Base-by-base conservation (phyloP, 2,113 vertebrate genomes). In the Rhombomys opimus region DNA sequence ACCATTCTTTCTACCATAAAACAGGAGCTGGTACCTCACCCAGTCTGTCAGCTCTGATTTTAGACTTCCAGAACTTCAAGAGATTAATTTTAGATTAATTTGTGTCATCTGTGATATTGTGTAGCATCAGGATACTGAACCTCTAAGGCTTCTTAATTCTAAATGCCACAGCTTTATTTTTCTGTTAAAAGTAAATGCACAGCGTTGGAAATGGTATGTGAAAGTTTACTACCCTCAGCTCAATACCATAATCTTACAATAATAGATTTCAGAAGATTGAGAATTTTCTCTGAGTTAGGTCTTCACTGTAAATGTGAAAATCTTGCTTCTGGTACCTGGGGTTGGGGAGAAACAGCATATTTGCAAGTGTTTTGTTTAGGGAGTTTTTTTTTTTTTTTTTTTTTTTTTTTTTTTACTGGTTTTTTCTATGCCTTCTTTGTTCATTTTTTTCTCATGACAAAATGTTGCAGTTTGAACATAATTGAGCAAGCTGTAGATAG, bases 401-500 rank as follows among this genome's bases (percentile, higher is more conserved):
- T 52, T 87, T 67, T 68, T 46, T 46, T 46, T 46, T 52, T 52
- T 52, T 32, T 68, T 18, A 14, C 27, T 70, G 13, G 50, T 7
- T n/a, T 70, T 72, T 87, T 87, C 46, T 67, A 8, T 87, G 35
- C 65, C 30, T 54, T n/a, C 32, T 70, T 87, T 70, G 63, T 87
- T 97, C 14, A 14, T 11, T 22, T 90, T 41, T 89, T 25, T 20
- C 57, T 57, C 57, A 46, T 46, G 46, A 67, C 57, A 38, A 65
- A n/a, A 46, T 95, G 15, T 78, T 91, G 68, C n/a, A 41, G 73
- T 73, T 73, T 87, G 68, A 87, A 61, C 61, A 68, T 93, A 91
- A 97, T 91, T 91, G 91, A 96, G 46, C 35, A 92, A 50, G 22
- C 82, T 65, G 25, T 35, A 41, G 54, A 82, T 91, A 87, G 94